phyloP scores from a whole-genome alignment of 2,888 invertebrate species.

The Amphimallon solstitiale region DNA sequence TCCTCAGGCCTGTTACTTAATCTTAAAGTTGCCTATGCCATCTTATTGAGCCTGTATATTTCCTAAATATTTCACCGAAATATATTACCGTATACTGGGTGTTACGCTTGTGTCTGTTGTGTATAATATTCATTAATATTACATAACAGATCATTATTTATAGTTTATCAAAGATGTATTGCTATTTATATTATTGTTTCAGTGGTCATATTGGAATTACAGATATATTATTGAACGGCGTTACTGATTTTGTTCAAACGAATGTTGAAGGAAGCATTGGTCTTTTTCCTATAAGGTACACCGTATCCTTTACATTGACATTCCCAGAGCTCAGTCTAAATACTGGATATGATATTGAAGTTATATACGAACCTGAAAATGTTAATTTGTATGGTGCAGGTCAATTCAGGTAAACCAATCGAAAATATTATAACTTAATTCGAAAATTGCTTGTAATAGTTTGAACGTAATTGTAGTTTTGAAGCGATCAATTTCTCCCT shows the following conservation, averaged over 20 bases:
- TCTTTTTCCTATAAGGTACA: constrained; percentile 33
- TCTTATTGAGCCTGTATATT: no score
- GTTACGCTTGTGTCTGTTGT: no score
- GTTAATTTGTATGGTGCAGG: constrained; percentile 5
- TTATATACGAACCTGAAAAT: not conserved
- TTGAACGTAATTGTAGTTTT: not conserved
- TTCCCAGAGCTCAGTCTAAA: constrained; percentile 9
- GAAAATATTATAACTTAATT: not conserved
- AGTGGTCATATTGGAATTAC: not conserved
- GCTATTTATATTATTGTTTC: not conserved
- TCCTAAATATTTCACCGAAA: no score
- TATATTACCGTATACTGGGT: no score
- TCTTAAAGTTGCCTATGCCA: no score
- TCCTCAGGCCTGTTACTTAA: no score
- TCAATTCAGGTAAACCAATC: constrained; percentile 17
- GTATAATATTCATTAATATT: no score
- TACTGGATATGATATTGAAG: constrained; percentile 22
- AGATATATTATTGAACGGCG: constrained; percentile 5
- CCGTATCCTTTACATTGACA: not conserved
- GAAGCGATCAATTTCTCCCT: constrained; percentile 18
- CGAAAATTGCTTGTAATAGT: not conserved
- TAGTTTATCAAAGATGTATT: no score
- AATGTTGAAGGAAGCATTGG: constrained; percentile 22
- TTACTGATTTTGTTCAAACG: constrained; percentile 14
- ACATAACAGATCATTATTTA: no score